phyloP scores from a whole-genome alignment of 2,888 invertebrate species.

The Steinernema carpocapsae region DNA sequence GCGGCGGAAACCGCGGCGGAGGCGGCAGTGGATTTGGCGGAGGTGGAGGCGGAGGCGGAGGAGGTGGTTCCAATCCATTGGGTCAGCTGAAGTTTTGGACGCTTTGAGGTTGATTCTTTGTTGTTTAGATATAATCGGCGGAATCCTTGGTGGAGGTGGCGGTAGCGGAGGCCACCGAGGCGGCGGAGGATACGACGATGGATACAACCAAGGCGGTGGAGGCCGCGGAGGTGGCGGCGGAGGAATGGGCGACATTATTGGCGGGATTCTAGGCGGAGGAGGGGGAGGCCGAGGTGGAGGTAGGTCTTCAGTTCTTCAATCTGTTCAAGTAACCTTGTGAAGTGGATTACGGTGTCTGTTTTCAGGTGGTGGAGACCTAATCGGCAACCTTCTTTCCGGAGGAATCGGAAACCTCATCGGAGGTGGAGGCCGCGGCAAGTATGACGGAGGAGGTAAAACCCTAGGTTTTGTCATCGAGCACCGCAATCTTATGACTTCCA shows the following conservation, averaged over 20 bases:
- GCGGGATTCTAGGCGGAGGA: conserved; percentile 39
- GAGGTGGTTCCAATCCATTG: no score
- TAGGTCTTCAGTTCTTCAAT: no score
- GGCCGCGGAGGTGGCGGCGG: conserved; percentile 39
- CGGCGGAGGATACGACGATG: conserved; percentile 45
- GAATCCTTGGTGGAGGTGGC: conserved; percentile 55
- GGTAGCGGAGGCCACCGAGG: conserved; percentile 42
- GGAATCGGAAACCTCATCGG: conserved; percentile 54
- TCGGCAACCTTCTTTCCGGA: no score
- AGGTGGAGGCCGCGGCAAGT: conserved; percentile 45
- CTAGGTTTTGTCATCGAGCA: no score
- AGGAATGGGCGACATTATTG: conserved; percentile 45
- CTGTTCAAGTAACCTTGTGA: no score
- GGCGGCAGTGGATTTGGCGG: conserved; percentile 51
- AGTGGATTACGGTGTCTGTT: no score
- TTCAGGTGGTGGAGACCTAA: no score
- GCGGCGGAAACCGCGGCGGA: conserved; percentile 60
- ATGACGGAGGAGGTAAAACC: not conserved
- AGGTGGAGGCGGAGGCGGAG: conserved; percentile 43
- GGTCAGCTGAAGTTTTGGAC: no score
- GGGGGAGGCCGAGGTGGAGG: conserved; percentile 46
- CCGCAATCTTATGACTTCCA: not conserved
- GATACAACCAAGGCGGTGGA: conserved; percentile 36
- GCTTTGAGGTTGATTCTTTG: no score
- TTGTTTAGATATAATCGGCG: conserved; percentile 47